Base-by-base conservation (phyloP, 2,888 invertebrate genomes). In the Watsonalla binaria region DNA sequence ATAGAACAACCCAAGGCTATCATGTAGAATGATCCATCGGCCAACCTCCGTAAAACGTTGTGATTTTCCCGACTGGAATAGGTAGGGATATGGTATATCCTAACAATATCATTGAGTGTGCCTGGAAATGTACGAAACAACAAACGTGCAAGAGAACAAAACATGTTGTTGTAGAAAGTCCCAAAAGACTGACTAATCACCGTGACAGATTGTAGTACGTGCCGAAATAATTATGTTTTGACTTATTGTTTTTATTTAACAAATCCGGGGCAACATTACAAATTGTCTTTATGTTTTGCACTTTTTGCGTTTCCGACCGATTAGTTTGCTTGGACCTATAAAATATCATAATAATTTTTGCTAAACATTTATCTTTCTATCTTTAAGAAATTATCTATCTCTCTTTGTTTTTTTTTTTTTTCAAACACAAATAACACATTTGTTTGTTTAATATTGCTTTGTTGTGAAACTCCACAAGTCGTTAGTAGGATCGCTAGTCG, bases 111-210 rank as follows among this genome's bases (percentile, higher is more conserved):
- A 7, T 7, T 37, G 37, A 37, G 8, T 37, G 37, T 37, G 37
- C 37, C 8, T 37, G 24, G 24, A 37, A 37, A 37, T 37, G 37
- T 37, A 35, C 37, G 24, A 24, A 24, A 4, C 24, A 37, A 35
- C 47, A 8, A 73, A 78, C 76, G 72, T 77, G 78, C 64, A 60
- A 37, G 54, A 63, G 60, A 70, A 71, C 71, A 72, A 76, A 75
- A 65, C 63, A 66, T 52, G 58, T 65, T 52, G 54, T 46, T 58
- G 65, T 74, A 77, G 82, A 83, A 82, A 83, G 80, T 75, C 70
- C 70, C 68, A 69, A 75, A 77, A 72, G 64, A 7, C 37, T 37
- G 37, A 37, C 37, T 37, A 8, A 15, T 70, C 68, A 66, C 61
- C 63, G 59, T 61, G 65, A 59, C 70, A 70, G 71, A 68, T 70